These are phyloP conservation scores for Brachionus rubens DNA, from an alignment of 1,140 invertebrate genomes.

Conservation along the genomic window DNA sequence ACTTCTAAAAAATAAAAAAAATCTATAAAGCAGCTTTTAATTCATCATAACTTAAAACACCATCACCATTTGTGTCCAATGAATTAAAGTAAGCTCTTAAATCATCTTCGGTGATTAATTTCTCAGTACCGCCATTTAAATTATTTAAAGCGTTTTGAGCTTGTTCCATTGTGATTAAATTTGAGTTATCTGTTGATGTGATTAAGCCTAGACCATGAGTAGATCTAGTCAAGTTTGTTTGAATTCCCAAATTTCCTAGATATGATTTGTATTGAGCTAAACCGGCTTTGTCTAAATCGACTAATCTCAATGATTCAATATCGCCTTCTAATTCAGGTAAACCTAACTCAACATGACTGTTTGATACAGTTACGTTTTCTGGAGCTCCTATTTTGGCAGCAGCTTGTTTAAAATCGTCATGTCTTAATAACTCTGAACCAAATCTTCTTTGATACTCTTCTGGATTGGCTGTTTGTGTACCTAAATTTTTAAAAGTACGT, in stretches of 20 bases:
- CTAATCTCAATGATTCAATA: slow-evolving; percentile 8
- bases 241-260: neutral
- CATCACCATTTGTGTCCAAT: slow-evolving; percentile 19
- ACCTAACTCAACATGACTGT: neutral
- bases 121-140: slow-evolving; percentile 25
- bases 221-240: neutral
- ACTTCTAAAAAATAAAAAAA: too few species aligned
- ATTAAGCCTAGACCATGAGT: neutral
- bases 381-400: slow-evolving; percentile 12
- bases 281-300: slow-evolving; percentile 17
- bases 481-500: neutral
- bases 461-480: slow-evolving; percentile 39
- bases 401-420: slow-evolving; percentile 3
- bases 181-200: neutral
- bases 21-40: slow-evolving; percentile 5
- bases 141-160: neutral
- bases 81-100: slow-evolving; percentile 30
- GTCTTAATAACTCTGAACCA: slow-evolving; percentile 17
- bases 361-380: neutral
- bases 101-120: neutral
- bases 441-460: slow-evolving; percentile 25
- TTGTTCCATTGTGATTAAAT: neutral
- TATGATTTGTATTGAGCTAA: slow-evolving; percentile 8
- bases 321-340: slow-evolving; percentile 37
- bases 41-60: slow-evolving; percentile 22